Base-by-base conservation (phyloP, 1,140 invertebrate genomes). In the Drosophila miranda region DNA sequence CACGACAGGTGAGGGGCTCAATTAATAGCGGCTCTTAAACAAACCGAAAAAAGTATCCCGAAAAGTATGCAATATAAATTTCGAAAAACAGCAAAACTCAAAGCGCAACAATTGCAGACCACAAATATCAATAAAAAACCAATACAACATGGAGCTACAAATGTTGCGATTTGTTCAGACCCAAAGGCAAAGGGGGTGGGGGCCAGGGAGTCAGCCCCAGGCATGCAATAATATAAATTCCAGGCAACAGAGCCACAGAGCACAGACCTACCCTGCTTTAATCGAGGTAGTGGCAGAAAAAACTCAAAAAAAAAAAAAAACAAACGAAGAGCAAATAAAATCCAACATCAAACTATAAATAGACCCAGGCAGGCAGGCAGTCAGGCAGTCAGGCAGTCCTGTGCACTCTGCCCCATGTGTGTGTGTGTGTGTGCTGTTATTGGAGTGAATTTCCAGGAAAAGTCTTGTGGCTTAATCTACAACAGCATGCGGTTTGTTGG, bases 141-240 rank as follows among this genome's bases (percentile, higher is more conserved):
- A 63, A 71, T 63, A 50, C 50, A 83, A 43, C 57, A 34, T 55
- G 80, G 28, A 51, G 68, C 67, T 16, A 49, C 61, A 79, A 79
- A 79, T 79, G 67, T 72, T 80, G 56, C 56, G 61, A 78, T 62
- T 74, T 69, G 69, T 78, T 69, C 55, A 38, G 51, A 51, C 48
- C 28, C 41, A 67, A 44, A 63, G 45, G 34, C 7, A 66, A 11
- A 51, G 49, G 19, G n/a, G 19, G 21, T 0, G 16, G 16, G 16
- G 16, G 16, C n/a, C n/a, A 1, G 11, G 16, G 21, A 30, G 45
- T 49, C 64, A 61, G 66, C 82, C 60, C 69, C 61, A 53, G 79
- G 80, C 74, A 83, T 83, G 79, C 79, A 83, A 83, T 83, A 83
- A 83, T 83, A 83, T 83, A 83, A 83, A 83, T 83, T 83, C 79